A percentile compares a stretch with the other conserved stretches of the same genome.
phyloP scores from a whole-genome alignment of 2,888 invertebrate species.

The Caenorhabditis doughertyi region DNA sequence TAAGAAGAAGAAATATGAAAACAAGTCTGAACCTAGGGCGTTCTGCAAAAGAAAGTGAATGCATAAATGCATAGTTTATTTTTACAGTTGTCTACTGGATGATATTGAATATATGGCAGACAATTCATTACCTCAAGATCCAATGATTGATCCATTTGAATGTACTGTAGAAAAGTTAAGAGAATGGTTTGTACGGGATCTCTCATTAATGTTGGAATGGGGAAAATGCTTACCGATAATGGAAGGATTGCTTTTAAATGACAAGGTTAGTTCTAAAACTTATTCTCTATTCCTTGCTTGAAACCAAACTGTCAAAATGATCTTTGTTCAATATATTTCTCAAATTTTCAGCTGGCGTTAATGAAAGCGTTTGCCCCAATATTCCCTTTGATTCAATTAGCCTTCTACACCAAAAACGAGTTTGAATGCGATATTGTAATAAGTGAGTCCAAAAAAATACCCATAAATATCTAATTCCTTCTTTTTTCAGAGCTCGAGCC shows the following conservation, averaged over 20 bases:
- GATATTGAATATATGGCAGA: slow-evolving; percentile 69
- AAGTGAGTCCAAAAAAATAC: slow-evolving; percentile 37
- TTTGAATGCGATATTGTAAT: slow-evolving; percentile 57
- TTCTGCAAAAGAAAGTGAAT: slow-evolving; percentile 13
- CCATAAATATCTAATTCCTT: neutral
- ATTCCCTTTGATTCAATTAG: slow-evolving; percentile 73
- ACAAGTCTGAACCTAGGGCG: slow-evolving; percentile 7
- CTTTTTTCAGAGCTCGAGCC: slow-evolving; percentile 68
- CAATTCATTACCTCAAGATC: slow-evolving; percentile 47
- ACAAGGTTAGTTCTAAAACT: slow-evolving; percentile 74
- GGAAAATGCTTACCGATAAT: slow-evolving; percentile 72
- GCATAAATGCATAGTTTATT: slow-evolving; percentile 24
- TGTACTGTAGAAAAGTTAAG: slow-evolving; percentile 70
- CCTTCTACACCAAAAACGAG: slow-evolving; percentile 71
- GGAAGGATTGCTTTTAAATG: slow-evolving; percentile 67
- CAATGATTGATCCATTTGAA: slow-evolving; percentile 43
- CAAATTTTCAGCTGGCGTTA: slow-evolving; percentile 71
- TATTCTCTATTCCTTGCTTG: neutral
- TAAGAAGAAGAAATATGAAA: neutral
- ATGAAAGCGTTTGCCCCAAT: slow-evolving; percentile 74
- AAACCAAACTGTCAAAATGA: neutral
- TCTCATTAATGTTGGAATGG: slow-evolving; percentile 77
- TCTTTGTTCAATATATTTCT: neutral
- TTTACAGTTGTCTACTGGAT: slow-evolving; percentile 68
- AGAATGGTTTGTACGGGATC: slow-evolving; percentile 75